Conservation (phyloP, 2,888 invertebrate species). For the Hyposoter didymator region DNA sequence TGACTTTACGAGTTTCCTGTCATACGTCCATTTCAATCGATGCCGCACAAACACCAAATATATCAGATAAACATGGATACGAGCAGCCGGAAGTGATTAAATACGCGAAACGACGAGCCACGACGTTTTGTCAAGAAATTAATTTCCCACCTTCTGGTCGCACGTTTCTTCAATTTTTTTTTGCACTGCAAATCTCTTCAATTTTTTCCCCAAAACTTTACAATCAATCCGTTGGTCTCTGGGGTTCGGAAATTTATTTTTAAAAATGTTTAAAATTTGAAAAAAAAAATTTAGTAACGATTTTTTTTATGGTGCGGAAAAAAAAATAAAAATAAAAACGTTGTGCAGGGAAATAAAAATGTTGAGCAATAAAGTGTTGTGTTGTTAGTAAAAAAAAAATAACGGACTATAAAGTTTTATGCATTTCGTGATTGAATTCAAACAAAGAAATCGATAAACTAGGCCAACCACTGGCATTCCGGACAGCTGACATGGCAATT, state of each 20-base stretch:
- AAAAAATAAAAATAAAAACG: too few species aligned
- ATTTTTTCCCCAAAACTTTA: neutral
- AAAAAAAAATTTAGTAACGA: too few species aligned
- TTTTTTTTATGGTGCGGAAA: too few species aligned
- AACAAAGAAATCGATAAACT: neutral
- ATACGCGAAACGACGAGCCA: neutral
- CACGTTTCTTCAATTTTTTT: neutral
- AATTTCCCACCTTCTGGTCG: neutral
- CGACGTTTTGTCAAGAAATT: neutral
- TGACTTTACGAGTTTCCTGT: constrained; percentile 54
- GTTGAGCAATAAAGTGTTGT: too few species aligned
- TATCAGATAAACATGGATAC: neutral
- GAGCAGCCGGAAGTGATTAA: neutral
- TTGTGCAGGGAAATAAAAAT: too few species aligned
- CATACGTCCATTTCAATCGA: constrained; percentile 47
- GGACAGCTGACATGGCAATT: neutral
- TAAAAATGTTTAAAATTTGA: too few species aligned
- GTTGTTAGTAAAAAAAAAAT: too few species aligned
- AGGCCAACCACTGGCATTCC: neutral
- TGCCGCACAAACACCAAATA: constrained; percentile 18
- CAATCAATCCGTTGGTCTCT: too few species aligned
- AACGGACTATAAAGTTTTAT: neutral
- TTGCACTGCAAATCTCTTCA: neutral
- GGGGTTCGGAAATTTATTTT: too few species aligned
- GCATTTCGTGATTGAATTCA: neutral